Percentiles rank a stretch among this genome's conserved stretches.
These are phyloP conservation scores for Megamerina dolium DNA, from an alignment of 2,888 invertebrate species.

Conservation along the genomic window DNA sequence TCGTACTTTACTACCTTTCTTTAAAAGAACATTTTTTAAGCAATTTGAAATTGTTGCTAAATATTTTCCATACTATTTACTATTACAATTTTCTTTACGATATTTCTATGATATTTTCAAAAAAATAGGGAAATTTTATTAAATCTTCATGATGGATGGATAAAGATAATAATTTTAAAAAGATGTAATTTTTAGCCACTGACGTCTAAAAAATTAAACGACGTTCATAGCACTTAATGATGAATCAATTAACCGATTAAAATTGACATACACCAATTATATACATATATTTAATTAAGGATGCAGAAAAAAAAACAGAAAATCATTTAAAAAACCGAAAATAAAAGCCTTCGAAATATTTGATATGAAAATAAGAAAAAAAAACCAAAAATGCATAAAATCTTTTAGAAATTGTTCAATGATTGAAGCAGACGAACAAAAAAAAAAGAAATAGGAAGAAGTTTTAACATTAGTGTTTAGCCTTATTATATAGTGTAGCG, in stretches of 20 bases:
- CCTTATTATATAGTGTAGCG: slow-evolving; percentile 23
- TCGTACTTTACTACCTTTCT: too few species aligned
- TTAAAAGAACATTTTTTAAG: too few species aligned
- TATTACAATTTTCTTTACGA: too few species aligned
- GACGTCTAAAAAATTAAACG: neutral
- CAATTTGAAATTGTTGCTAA: too few species aligned
- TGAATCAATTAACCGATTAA: neutral
- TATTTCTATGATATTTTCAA: too few species aligned
- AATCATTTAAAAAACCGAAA: slow-evolving; percentile 33
- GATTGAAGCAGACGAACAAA: slow-evolving; percentile 1
- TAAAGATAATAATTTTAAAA: slow-evolving; percentile 5
- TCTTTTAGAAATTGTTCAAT: slow-evolving; percentile 1
- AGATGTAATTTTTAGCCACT: neutral
- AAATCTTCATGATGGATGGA: too few species aligned
- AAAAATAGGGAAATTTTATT: too few species aligned
- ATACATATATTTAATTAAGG: slow-evolving; percentile 13
- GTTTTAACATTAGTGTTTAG: slow-evolving; percentile 26
- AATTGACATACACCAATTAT: slow-evolving; percentile 25
- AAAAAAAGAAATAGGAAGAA: slow-evolving; percentile 15
- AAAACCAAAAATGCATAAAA: slow-evolving; percentile 9
- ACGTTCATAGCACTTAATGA: slow-evolving; percentile 19
- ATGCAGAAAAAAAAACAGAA: slow-evolving; percentile 12
- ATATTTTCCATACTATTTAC: too few species aligned
- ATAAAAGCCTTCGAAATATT: slow-evolving; percentile 20
- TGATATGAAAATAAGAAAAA: slow-evolving; percentile 5